Evolutionary conservation across 2,113 vertebrate species (phyloP), one percentile per base, ranked within the genome.

Genomic region (Phylloscopus trochilus): DNA sequence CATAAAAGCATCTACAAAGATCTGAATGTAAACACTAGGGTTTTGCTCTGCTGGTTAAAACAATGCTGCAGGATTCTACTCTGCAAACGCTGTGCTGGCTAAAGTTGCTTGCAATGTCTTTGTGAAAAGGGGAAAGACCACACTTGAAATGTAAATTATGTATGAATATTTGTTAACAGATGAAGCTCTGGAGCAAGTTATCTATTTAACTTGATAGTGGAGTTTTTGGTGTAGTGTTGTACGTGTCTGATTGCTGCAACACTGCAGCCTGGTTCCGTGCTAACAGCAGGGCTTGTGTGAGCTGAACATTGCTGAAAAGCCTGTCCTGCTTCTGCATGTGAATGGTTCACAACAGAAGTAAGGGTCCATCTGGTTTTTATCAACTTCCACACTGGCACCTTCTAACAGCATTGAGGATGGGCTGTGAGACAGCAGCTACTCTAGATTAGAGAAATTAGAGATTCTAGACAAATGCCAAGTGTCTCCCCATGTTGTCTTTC

Each of bases 361-460:
- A 3, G 6, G 21, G 28, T 69, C 35, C 69, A 15, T 51, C 19
- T 28, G 67, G 5, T 53, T 78, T 92, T 75, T 55, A 30, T 43
- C 10, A 1, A 11, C 33, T 80, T 76, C 31, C 19, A 5, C 31
- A 41, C 28, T 41, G 63, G 20, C n/a, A 18, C 88, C 68, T 66
- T 0, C 1, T 47, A 37, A 19, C 0, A 0, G 18, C 13, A 1
- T 8, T 60, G 53, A 47, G 43, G 59, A 51, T 37, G 24, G 46
- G 13, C 72, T 88, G 47, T 70, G 64, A 47, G n/a, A 46, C 51
- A 81, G 41, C 13, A 55, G 60, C 59, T 70, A 1, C 46, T 87
- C 28, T 19, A 17, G 33, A 13, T 55, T 33, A 44, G 31, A 31
- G 30, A 43, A 41, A 41, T 41, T 41, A 14, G 41, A 41, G 41